Conservation (phyloP, 2,113 vertebrate species). For the Gobius niger region DNA sequence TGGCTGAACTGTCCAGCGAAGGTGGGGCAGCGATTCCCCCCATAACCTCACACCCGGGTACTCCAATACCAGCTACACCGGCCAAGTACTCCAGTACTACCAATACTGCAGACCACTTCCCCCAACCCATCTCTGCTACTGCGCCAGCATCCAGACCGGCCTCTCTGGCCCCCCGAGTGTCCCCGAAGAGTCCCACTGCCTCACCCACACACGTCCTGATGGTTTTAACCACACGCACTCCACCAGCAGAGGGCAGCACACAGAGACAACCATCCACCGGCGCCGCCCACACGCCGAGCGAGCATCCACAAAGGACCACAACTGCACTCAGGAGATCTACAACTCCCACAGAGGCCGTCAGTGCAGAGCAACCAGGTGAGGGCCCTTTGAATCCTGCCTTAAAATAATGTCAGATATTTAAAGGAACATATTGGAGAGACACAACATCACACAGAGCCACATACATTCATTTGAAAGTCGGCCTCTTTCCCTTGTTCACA, state of each 20-base stretch:
- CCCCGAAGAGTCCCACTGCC: not conserved
- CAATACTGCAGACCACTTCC: not conserved
- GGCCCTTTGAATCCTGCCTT: too few relatives aligned
- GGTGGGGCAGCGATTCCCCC: not conserved
- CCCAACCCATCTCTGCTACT: too few relatives aligned
- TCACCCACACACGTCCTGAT: not conserved
- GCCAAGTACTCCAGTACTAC: not conserved
- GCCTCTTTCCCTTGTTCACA: too few relatives aligned
- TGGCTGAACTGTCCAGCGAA: not conserved
- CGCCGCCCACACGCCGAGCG: not conserved
- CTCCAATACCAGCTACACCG: not conserved
- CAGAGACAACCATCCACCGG: not conserved
- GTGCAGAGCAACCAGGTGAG: slow-evolving; percentile 50
- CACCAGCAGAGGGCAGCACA: not conserved
- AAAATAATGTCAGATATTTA: too few relatives aligned
- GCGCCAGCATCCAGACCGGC: not conserved
- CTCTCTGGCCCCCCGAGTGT: too few relatives aligned
- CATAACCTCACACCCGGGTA: not conserved
- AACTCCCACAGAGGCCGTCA: slow-evolving; percentile 3
- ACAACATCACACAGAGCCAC: too few relatives aligned
- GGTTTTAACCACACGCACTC: not conserved
- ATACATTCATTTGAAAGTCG: too few relatives aligned
- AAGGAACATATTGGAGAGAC: too few relatives aligned
- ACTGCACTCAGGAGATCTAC: not conserved
- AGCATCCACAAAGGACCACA: slow-evolving; percentile 1